Evolutionary conservation across 2,888 invertebrate genomes (phyloP).

Genomic region (Xanthorhoe spadicearia): DNA sequence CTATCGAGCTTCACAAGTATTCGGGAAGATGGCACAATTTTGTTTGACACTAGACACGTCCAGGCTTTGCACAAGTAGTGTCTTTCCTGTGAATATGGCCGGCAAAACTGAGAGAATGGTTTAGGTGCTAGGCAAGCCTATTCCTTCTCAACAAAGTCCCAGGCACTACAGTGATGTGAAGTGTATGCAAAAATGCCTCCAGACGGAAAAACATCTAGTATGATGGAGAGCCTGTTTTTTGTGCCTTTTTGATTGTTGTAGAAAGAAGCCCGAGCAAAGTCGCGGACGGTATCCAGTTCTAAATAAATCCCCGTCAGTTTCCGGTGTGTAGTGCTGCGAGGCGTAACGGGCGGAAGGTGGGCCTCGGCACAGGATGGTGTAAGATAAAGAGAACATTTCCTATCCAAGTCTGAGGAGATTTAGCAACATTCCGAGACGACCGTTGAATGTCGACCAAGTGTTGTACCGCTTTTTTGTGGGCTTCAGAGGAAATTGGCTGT

Average conservation of each 20-base stretch:
- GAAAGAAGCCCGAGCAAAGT: background rate
- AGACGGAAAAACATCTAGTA: too few relatives aligned
- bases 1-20: too few relatives aligned
- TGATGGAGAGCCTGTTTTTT: too few relatives aligned
- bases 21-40: too few relatives aligned
- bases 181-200: too few relatives aligned
- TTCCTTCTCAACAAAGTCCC: too few relatives aligned
- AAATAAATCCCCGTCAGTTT: slow-evolving; percentile 74
- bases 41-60: too few relatives aligned
- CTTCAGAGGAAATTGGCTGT: slow-evolving; percentile 35
- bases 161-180: too few relatives aligned
- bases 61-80: too few relatives aligned
- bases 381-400: slow-evolving; percentile 85
- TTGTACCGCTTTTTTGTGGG: slow-evolving; percentile 50
- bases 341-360: slow-evolving; percentile 77
- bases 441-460: slow-evolving; percentile 61
- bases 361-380: slow-evolving; percentile 80
- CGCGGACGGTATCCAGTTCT: slow-evolving; percentile 44
- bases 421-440: slow-evolving; percentile 74
- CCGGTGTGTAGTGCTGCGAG: slow-evolving; percentile 71
- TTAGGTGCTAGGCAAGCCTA: too few relatives aligned
- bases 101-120: too few relatives aligned
- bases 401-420: slow-evolving; percentile 79
- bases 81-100: too few relatives aligned
- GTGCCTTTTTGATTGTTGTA: background rate